Evolutionary conservation across 2,797 vertebrate species (phyloP), one percentile per base, ranked within the genome.

Genomic region (Tokudaia tokunoshimensis): DNA sequence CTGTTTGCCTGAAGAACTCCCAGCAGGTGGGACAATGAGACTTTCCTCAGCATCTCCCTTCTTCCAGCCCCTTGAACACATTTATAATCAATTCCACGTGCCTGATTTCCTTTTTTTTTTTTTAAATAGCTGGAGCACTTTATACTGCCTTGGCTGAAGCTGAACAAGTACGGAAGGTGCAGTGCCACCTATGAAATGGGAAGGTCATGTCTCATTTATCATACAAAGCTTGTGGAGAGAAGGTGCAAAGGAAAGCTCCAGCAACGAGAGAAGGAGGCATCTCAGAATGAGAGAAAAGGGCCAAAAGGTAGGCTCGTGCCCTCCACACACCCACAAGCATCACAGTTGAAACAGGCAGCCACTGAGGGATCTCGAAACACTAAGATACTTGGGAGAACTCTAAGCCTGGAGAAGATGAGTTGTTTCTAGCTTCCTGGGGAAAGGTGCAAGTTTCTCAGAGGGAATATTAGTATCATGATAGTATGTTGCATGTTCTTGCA

Each of bases 211-310:
- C 50, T 47, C 65, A 34, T 81, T 90, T 59, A 8, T 81, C 41
- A 74, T 88, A 59, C 88, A 78, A 91, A 70, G 31, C 24, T 29
- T 85, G 65, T 52, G 92, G 90, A 91, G 2, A 82, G 47, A 22
- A 52, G n/a, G n/a, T 63, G n/a, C 65, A 95, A 90, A 92, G 0
- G 41, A 72, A 92, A 86, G 6, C 20, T 61, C 86, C 41, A 29
- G 12, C 3, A 26, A 31, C n/a, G 26, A 76, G 50, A 75, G 76
- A 55, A 93, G 24, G 14, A 78, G 13, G 90, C 15, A 13, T 81
- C 67, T 94, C 50, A 50, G 78, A 89, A 86, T 75, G 52, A 94
- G n/a, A 72, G 41, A 94, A 92, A 94, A 87, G 50, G 61, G 13
- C 22, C 59, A 83, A 74, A 75, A 31, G 52, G 72, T n/a, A 85